Percentiles rank a stretch among this genome's conserved stretches.
Evolutionary conservation across 2,113 vertebrate species (phyloP).

Genomic region (Uria aalge): DNA sequence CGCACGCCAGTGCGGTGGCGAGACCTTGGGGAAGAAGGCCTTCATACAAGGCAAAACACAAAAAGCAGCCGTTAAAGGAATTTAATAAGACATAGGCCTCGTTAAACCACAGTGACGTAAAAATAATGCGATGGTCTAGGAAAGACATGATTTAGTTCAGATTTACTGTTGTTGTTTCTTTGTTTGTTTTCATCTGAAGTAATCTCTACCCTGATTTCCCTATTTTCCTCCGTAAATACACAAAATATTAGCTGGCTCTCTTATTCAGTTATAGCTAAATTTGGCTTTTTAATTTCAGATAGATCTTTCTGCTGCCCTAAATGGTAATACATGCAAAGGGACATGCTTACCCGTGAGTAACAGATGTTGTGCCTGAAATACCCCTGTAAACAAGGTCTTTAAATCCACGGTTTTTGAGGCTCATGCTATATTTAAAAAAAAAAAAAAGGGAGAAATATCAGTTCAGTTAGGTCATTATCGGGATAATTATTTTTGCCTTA

Average conservation of each 20-base stretch:
- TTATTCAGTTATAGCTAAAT: not conserved
- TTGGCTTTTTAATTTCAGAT: slow-evolving; percentile 28
- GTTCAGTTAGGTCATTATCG: not conserved
- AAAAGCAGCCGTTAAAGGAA: not conserved
- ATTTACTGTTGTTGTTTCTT: not conserved
- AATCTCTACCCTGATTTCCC: not conserved
- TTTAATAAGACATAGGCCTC: not conserved
- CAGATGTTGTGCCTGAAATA: slow-evolving; percentile 65
- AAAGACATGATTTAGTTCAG: not conserved
- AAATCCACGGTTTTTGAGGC: not conserved
- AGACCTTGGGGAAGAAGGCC: not conserved
- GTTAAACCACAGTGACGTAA: not conserved
- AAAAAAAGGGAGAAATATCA: not conserved
- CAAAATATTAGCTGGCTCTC: not conserved
- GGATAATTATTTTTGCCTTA: not conserved
- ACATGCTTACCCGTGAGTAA: not conserved
- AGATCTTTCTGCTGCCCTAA: slow-evolving; percentile 22
- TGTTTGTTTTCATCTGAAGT: slow-evolving; percentile 6
- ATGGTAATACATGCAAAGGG: slow-evolving; percentile 35
- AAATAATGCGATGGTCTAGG: not conserved
- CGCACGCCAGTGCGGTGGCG: not conserved
- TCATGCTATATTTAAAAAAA: not conserved
- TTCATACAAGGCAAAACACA: not conserved
- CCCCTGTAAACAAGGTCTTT: slow-evolving; percentile 32
- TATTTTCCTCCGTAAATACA: slow-evolving; percentile 10